Conservation (phyloP, 2,797 vertebrate species). For the Acanthurus tractus region DNA sequence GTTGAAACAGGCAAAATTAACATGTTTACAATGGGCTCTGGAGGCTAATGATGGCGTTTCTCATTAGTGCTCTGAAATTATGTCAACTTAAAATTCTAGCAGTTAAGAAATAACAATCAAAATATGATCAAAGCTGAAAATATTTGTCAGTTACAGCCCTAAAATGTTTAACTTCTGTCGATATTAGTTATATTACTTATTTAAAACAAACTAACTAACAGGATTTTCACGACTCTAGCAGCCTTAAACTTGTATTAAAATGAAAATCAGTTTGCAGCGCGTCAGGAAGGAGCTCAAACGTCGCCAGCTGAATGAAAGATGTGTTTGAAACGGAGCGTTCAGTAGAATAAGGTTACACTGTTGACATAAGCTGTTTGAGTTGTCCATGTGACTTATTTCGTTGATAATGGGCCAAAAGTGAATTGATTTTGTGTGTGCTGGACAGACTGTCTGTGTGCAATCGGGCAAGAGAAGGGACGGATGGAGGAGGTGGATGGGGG, state of each 20-base stretch:
- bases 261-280: neutral
- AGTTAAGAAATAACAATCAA: too few relatives aligned
- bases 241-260: neutral
- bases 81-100: too few relatives aligned
- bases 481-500: too few relatives aligned
- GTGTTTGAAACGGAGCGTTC: conserved; percentile 35
- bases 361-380: conserved; percentile 54
- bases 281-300: conserved; percentile 1
- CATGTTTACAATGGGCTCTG: too few relatives aligned
- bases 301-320: conserved; percentile 26
- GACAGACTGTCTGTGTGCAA: conserved; percentile 57
- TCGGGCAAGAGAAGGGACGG: conserved; percentile 25
- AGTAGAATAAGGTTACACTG: conserved; percentile 29
- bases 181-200: too few relatives aligned
- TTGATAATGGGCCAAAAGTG: conserved; percentile 64
- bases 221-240: neutral
- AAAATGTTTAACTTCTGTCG: too few relatives aligned
- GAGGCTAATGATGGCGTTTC: too few relatives aligned
- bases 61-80: too few relatives aligned
- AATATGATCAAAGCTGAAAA: too few relatives aligned
- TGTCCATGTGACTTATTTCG: conserved; percentile 61
- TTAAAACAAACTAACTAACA: too few relatives aligned
- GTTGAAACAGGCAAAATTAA: too few relatives aligned
- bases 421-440: conserved; percentile 63
- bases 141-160: too few relatives aligned